Evolutionary conservation across 2,888 invertebrate genomes (phyloP), one percentile per base, ranked within the genome.

Genomic region (Anodontia alba): DNA sequence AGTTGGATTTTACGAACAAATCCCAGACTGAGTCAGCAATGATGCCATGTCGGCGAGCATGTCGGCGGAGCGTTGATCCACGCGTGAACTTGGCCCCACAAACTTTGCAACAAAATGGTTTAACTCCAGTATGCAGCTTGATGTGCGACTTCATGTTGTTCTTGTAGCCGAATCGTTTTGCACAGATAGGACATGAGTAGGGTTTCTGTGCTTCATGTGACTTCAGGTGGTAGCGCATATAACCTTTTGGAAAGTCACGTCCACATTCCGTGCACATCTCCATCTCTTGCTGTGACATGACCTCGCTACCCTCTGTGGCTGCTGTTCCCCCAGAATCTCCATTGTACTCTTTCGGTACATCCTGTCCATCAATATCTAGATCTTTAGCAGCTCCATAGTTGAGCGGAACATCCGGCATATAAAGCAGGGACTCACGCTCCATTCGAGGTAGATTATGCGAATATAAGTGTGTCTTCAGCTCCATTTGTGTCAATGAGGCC

Each of bases 71-170:
- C 12, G 92, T 92, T 31, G 92, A 92, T 1, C 92, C 92, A 31
- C 92, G 88, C 0, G 92, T 92, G 70, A 92, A 92, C 81, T 90
- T 91, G 20, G 92, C 91, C 26, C 90, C 90, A 81, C 92, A 92
- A 67, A 92, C 87, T 75, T 90, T 88, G 78, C 92, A 92, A 75
- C 91, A 91, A 82, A 92, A 91, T 12, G 92, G 92, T 80, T 92
- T 92, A 36, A 92, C 88, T 51, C 92, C 92, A 33, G 89, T 90
- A 76, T 92, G 92, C 8, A 92, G 88, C 81, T 92, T 92, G 81
- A 92, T 89, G 79, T 92, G 92, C 8, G 92, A 91, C 82, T 92
- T 92, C 92, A 92, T 92, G 86, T 92, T 92, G 83, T 92, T 92
- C 78, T 91, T 91, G 87, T 92, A 92, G 62, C 92, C 92, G 84